Base-by-base conservation (phyloP, 2,888 invertebrate species). In the Lasioglossum marginatum region DNA sequence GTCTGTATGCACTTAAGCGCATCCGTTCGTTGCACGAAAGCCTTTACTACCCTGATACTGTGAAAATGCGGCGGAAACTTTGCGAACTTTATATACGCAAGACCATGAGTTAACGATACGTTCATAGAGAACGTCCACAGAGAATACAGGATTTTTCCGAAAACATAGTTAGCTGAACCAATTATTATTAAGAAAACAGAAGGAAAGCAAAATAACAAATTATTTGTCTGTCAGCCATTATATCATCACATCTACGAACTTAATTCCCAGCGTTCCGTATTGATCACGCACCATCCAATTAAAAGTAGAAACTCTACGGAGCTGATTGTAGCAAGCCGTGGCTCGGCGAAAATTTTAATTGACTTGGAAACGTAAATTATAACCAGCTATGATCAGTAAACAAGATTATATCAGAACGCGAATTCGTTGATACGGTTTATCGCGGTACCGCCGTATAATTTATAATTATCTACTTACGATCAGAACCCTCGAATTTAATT, bases 381-480 rank as follows among this genome's bases (percentile, higher is more conserved):
- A 31, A 43, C 23, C 19, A 27, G 0, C 27, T 4, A 14, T 2
- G 45, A n/a, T 57, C 57, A 6, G n/a, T n/a, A n/a, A 68, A 68
- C 60, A 48, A 68, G 73, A 79, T 78, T 43, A 27, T 40, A 71
- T 71, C 57, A 5, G 0, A 4, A 16, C 27, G 70, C 43, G 4
- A 14, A 60, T 27, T 57, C 60, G 48, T 82, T 79, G 74, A 70
- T 79, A 74, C 27, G 27, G 52, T 34, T 45, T 43, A 70, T 43
- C 43, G 43, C 43, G 43, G 14, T 4, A 4, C 45, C n/a, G 27
- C 4, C 12, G 31, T 10, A 27, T 19, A n/a, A 34, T 70, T 60
- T 48, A n/a, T 60, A 70, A 81, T 70, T 81, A 57, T 70, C 76
- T 60, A n/a, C 68, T 76, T 70, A 76, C 70, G 70, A 70, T 70